Percentiles rank a stretch among this genome's conserved stretches.
Evolutionary conservation across 2,113 vertebrate genomes (phyloP).

Genomic region (Malurus melanocephalus): DNA sequence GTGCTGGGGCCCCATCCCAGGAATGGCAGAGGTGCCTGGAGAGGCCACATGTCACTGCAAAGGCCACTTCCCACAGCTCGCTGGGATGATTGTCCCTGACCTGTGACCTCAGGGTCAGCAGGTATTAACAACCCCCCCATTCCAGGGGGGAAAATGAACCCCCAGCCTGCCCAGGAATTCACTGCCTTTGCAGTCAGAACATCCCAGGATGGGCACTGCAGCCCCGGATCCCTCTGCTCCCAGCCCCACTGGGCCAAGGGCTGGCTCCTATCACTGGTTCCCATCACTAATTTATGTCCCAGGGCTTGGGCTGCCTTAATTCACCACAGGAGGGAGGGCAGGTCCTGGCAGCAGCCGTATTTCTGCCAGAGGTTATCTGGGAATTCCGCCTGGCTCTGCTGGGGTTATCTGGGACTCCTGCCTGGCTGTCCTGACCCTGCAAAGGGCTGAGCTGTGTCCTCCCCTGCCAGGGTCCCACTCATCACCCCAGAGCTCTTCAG

Average conservation of each 20-base stretch:
- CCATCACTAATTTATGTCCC: slow-evolving; percentile 22
- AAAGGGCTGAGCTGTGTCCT: background rate
- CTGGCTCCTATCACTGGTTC: background rate
- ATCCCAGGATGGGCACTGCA: background rate
- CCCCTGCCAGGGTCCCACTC: background rate
- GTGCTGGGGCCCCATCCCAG: rapidly evolving
- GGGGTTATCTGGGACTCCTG: slow-evolving; percentile 32
- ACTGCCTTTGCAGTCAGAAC: background rate
- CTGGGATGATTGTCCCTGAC: background rate
- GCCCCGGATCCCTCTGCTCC: rapidly evolving
- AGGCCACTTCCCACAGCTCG: background rate
- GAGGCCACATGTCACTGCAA: slow-evolving; percentile 22
- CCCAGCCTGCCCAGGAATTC: background rate
- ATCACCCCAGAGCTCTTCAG: background rate
- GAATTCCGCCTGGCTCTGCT: background rate
- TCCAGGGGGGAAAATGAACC: background rate
- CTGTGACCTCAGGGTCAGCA: slow-evolving; percentile 16
- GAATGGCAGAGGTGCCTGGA: background rate
- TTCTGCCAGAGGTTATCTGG: slow-evolving; percentile 52
- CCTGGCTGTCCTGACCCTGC: background rate
- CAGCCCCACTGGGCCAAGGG: rapidly evolving
- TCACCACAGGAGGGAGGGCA: background rate
- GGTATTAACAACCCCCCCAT: background rate
- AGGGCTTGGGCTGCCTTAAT: background rate
- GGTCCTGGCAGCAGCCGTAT: background rate